Evolutionary conservation across 2,797 vertebrate species (phyloP).

Genomic region (Clamator glandarius): DNA sequence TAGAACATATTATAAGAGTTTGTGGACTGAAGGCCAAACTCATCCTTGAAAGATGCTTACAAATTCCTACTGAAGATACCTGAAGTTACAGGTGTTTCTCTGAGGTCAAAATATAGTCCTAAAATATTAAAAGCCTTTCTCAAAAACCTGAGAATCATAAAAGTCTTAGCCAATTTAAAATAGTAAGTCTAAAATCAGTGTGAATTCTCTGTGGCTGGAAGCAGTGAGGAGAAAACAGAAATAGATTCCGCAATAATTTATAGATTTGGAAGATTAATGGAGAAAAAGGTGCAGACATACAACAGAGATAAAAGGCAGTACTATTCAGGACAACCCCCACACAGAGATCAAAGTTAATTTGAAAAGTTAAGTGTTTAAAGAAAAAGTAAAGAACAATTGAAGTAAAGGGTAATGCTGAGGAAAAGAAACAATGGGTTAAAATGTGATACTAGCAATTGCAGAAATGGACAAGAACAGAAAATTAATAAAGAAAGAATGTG

Average conservation of each 20-base stretch:
- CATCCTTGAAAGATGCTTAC: not conserved
- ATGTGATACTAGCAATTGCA: not conserved
- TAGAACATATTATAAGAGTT: not conserved
- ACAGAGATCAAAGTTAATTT: conserved; percentile 56
- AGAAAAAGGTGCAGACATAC: conserved; percentile 39
- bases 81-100: not conserved
- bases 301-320: conserved; percentile 64
- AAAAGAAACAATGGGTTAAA: not conserved
- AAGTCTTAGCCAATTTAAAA: conserved; percentile 26
- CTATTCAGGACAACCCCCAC: conserved; percentile 28
- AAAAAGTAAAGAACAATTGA: conserved; percentile 25
- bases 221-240: conserved; percentile 39
- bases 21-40: not conserved
- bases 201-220: conserved; percentile 15
- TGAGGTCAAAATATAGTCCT: not conserved
- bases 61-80: not conserved
- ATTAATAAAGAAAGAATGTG: not conserved
- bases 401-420: not conserved
- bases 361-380: conserved; percentile 33
- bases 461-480: not conserved
- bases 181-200: conserved; percentile 38
- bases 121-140: conserved; percentile 7
- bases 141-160: conserved; percentile 22
- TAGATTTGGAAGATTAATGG: conserved; percentile 54
- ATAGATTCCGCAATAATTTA: conserved; percentile 54